Evolutionary conservation across 2,888 invertebrate species (phyloP).

Genomic region (Scrobipalpa costella): DNA sequence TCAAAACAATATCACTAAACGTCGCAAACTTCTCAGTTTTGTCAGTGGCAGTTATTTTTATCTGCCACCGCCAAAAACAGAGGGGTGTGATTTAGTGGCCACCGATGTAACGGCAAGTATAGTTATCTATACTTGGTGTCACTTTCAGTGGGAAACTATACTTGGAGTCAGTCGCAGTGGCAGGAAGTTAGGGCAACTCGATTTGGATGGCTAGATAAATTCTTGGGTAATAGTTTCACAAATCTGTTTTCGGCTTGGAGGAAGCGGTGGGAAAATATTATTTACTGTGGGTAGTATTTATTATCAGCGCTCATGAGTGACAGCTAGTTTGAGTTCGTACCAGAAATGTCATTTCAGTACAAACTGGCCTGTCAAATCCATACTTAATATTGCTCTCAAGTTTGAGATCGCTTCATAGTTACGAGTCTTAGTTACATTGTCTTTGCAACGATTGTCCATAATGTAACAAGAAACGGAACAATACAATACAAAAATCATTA

Average conservation of each 20-base stretch:
- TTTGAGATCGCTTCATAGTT: too few relatives aligned
- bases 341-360: too few relatives aligned
- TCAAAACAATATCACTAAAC: constrained; percentile 23
- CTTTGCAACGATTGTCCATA: too few relatives aligned
- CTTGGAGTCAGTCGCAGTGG: not conserved
- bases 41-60: constrained; percentile 33
- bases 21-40: constrained; percentile 16
- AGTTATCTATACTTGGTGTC: constrained; percentile 10
- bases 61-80: constrained; percentile 31
- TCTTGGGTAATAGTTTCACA: not conserved
- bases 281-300: too few relatives aligned
- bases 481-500: too few relatives aligned
- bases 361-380: too few relatives aligned
- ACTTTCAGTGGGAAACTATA: constrained; percentile 3
- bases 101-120: constrained; percentile 24
- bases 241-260: not conserved
- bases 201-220: not conserved
- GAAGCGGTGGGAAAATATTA: not conserved
- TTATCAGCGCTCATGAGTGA: too few relatives aligned
- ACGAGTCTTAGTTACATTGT: too few relatives aligned
- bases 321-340: too few relatives aligned
- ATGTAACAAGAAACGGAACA: too few relatives aligned
- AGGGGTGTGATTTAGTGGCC: constrained; percentile 34
- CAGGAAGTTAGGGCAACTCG: not conserved
- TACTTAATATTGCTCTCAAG: too few relatives aligned